These are phyloP conservation scores for Nemurella pictetii DNA, from an alignment of 2,888 invertebrate species.

Conservation along the genomic window DNA sequence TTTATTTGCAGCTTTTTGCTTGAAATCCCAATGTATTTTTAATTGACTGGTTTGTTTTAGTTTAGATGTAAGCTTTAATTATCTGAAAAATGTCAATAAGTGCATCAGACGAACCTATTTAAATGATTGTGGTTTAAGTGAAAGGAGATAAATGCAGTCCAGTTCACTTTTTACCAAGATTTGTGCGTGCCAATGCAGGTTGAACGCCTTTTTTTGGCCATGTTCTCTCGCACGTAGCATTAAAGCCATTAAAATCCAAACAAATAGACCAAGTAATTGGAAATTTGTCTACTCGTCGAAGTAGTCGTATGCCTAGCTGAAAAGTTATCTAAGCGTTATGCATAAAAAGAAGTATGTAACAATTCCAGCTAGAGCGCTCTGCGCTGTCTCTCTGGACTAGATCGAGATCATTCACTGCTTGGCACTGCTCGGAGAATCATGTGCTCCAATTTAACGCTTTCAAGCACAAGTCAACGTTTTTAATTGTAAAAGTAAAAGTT, in stretches of 20 bases:
- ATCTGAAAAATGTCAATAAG: neutral
- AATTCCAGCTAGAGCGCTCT: neutral
- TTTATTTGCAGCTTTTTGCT: slow-evolving; percentile 6
- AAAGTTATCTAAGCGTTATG: neutral
- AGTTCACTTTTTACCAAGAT: neutral
- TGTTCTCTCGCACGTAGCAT: neutral
- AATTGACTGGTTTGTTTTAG: neutral
- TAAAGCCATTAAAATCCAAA: neutral
- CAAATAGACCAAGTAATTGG: neutral
- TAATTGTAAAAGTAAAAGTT: slow-evolving; percentile 10
- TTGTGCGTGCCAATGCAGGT: neutral
- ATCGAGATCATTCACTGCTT: neutral
- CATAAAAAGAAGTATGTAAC: neutral
- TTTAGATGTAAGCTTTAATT: neutral
- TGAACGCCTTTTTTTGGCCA: neutral
- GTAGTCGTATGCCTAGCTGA: neutral
- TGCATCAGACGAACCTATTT: neutral
- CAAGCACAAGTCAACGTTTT: neutral
- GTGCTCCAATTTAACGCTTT: slow-evolving; percentile 17
- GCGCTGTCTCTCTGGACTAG: neutral
- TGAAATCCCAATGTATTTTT: neutral
- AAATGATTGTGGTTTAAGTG: neutral
- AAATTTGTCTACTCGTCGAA: neutral
- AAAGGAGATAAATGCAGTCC: neutral
- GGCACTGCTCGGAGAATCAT: neutral